Evolutionary conservation across 2,797 vertebrate species (phyloP).

Genomic region (Oophaga sylvatica): DNA sequence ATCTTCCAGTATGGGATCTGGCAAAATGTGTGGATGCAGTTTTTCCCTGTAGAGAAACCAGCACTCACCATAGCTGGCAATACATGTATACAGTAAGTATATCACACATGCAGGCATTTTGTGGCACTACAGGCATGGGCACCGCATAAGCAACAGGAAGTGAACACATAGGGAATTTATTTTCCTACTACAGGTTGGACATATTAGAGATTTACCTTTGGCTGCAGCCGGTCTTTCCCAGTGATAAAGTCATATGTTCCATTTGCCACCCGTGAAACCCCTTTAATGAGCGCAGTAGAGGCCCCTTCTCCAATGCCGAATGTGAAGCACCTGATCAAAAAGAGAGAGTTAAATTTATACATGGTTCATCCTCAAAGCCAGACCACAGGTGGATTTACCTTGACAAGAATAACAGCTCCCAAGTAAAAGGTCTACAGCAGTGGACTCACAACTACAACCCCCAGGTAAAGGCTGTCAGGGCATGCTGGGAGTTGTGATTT

Average conservation of each 20-base stretch:
- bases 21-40: too few species aligned
- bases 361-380: not conserved
- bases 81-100: too few species aligned
- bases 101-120: too few species aligned
- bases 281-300: conserved; percentile 83
- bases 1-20: too few species aligned
- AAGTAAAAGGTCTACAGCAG: not conserved
- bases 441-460: not conserved
- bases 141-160: too few species aligned
- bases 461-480: not conserved
- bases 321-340: conserved; percentile 79
- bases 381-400: not conserved
- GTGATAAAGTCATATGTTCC: conserved; percentile 83
- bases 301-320: conserved; percentile 87
- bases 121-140: too few species aligned
- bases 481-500: not conserved
- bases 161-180: too few species aligned
- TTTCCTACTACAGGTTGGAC: too few species aligned
- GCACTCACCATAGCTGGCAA: too few species aligned
- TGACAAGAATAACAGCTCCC: not conserved
- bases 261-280: conserved; percentile 77
- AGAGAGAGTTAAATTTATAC: not conserved
- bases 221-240: conserved; percentile 79
- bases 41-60: too few species aligned
- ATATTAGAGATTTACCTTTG: conserved; percentile 74